Percentiles rank a stretch among this genome's conserved stretches.
Conservation (phyloP, 1,140 invertebrate species). For the Solenopsis invicta region DNA sequence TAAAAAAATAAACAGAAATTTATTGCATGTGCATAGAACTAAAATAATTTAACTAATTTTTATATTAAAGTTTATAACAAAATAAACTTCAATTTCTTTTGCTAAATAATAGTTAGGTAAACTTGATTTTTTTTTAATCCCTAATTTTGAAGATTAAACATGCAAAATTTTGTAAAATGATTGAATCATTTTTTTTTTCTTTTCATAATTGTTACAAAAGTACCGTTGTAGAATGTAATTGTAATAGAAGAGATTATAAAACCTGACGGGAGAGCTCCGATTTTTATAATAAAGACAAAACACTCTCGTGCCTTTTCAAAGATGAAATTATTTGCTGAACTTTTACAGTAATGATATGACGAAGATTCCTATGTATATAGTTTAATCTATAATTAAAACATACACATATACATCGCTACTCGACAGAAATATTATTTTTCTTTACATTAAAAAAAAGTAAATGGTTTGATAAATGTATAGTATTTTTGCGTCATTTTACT, state of each 20-base stretch:
- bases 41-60: conserved; percentile 3
- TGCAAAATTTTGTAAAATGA: not conserved
- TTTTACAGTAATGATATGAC: conserved; percentile 51
- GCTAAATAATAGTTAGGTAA: no score
- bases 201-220: not conserved
- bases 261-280: conserved; percentile 16
- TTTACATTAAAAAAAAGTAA: conserved; percentile 31
- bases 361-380: conserved; percentile 47
- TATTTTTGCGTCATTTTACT: conserved; percentile 56
- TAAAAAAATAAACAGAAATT: not conserved
- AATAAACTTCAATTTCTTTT: not conserved
- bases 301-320: conserved; percentile 78
- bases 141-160: not conserved
- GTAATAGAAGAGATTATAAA: conserved; percentile 14
- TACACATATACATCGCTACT: conserved; percentile 10
- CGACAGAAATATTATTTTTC: conserved; percentile 48
- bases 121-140: not conserved
- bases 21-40: not conserved
- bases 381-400: conserved; percentile 13
- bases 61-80: not conserved
- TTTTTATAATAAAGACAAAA: conserved; percentile 59
- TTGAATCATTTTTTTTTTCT: not conserved
- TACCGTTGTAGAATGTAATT: not conserved
- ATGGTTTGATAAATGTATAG: conserved; percentile 54
- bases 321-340: conserved; percentile 69